phyloP scores from a whole-genome alignment of 2,113 vertebrate species.

The Nyctereutes procyonoides region DNA sequence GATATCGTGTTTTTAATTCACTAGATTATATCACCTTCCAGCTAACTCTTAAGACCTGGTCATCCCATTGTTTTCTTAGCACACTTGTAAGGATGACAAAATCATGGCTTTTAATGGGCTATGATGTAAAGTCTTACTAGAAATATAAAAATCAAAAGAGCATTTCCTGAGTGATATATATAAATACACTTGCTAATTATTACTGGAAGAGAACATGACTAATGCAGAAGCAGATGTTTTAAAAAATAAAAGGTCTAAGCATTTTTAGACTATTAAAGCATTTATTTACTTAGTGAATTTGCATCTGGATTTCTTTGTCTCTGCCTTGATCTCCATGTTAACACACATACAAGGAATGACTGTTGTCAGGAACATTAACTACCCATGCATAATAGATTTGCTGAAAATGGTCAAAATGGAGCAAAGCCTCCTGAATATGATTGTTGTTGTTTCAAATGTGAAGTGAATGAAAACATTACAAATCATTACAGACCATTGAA shows the following conservation, averaged over 20 bases:
- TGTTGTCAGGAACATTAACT: neutral
- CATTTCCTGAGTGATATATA: neutral
- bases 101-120: neutral
- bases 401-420: neutral
- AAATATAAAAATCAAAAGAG: neutral
- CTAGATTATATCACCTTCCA: neutral
- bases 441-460: neutral
- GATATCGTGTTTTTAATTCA: neutral
- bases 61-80: neutral
- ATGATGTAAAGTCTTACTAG: neutral
- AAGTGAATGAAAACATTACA: neutral
- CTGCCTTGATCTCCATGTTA: slow-evolving; percentile 12
- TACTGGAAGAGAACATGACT: slow-evolving; percentile 58
- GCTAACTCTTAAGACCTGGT: neutral
- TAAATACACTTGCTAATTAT: slow-evolving; percentile 45
- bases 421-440: neutral
- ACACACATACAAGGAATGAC: neutral
- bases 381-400: neutral
- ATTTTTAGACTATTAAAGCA: slow-evolving; percentile 72
- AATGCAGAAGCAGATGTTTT: slow-evolving; percentile 56
- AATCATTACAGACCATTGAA: neutral
- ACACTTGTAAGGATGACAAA: neutral
- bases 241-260: slow-evolving; percentile 65
- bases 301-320: slow-evolving; percentile 25
- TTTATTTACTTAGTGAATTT: slow-evolving; percentile 30